phyloP scores from a whole-genome alignment of 2,888 invertebrate species.

The Rhaphigaster nebulosa region DNA sequence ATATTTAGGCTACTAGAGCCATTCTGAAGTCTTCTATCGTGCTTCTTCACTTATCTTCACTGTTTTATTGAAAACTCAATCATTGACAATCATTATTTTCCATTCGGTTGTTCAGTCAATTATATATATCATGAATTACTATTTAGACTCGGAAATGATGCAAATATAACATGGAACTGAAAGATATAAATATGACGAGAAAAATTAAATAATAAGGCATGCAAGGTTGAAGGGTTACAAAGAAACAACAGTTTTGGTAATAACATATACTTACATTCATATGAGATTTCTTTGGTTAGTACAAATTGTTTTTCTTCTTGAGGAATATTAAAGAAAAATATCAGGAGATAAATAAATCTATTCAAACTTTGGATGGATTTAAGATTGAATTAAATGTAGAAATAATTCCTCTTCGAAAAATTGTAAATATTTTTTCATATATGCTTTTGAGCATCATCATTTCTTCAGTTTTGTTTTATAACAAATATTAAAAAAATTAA shows the following conservation, averaged over 20 bases:
- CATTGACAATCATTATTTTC: too few relatives aligned
- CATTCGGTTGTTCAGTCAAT: too few relatives aligned
- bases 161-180: too few relatives aligned
- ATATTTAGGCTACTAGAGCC: too few relatives aligned
- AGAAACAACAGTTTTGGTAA: background rate
- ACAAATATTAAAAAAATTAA: background rate
- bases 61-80: too few relatives aligned
- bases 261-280: slow-evolving; percentile 34
- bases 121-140: too few relatives aligned
- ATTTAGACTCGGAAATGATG: too few relatives aligned
- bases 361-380: slow-evolving; percentile 38
- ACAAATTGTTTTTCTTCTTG: slow-evolving; percentile 24
- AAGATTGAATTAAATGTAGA: background rate
- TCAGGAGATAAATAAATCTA: background rate
- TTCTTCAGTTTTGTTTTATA: background rate
- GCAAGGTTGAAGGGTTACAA: background rate
- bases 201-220: too few relatives aligned
- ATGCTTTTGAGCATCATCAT: background rate
- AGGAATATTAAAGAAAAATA: slow-evolving; percentile 2
- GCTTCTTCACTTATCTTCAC: too few relatives aligned
- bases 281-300: slow-evolving; percentile 44
- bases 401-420: background rate
- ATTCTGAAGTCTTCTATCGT: too few relatives aligned
- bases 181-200: too few relatives aligned
- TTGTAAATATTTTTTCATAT: background rate